Evolutionary conservation across 92 coral and sea anemone species (phyloP).

Genomic region (Chrysogorgia sp.): DNA sequence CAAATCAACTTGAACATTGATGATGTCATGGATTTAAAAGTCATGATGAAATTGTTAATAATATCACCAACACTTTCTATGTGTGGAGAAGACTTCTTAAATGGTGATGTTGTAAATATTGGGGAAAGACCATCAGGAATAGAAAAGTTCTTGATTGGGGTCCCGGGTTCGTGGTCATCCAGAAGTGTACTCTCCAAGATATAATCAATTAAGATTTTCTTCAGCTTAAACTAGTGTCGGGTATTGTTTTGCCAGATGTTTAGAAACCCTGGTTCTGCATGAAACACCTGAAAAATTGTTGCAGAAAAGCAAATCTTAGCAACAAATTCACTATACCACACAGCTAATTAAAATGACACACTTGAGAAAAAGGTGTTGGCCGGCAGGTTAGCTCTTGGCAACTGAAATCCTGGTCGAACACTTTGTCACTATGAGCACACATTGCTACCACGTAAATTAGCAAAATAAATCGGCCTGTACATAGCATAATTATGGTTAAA

Average conservation of each 20-base stretch:
- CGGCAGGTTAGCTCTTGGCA: no score
- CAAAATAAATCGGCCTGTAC: no score
- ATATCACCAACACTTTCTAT: neutral
- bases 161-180: neutral
- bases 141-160: neutral
- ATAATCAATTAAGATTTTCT: constrained; percentile 48
- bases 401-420: no score
- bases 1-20: neutral
- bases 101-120: neutral
- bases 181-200: neutral
- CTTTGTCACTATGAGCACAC: no score
- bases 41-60: neutral
- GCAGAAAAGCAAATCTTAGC: no score
- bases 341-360: no score
- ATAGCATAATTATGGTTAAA: no score
- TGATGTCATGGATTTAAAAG: neutral
- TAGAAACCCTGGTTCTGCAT: constrained; percentile 61
- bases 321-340: no score
- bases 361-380: no score
- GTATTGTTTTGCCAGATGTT: constrained; percentile 40
- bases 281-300: no score
- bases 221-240: constrained; percentile 58
- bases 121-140: constrained; percentile 3
- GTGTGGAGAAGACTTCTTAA: neutral
- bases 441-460: no score